Percentiles rank a stretch among this genome's conserved stretches.
Conservation (phyloP, 2,797 vertebrate species). For the Hipposideros larvatus region DNA sequence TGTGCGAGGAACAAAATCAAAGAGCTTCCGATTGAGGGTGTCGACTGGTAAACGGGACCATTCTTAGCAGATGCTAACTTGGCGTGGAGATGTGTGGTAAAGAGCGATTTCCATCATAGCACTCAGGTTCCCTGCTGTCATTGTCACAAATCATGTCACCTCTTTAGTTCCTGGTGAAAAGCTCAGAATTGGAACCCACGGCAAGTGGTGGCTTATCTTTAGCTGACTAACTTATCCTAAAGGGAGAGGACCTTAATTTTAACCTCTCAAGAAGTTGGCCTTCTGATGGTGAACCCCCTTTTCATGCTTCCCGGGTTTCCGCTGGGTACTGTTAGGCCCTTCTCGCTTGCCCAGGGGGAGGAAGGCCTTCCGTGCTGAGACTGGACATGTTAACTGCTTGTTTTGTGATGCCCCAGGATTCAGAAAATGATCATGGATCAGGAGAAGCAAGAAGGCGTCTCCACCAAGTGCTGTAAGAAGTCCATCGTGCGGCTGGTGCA, state of each 20-base stretch:
- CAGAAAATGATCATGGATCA: constrained; percentile 96
- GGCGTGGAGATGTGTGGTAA: background rate
- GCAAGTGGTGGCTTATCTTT: background rate
- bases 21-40: background rate
- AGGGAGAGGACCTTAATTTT: background rate
- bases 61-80: background rate
- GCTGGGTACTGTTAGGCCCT: background rate
- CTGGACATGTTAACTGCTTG: background rate
- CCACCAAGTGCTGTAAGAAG: constrained; percentile 97
- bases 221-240: background rate
- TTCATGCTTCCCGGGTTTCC: background rate
- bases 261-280: background rate
- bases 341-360: background rate
- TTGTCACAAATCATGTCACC: accelerated
- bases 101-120: background rate
- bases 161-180: background rate
- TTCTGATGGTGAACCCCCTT: background rate
- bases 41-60: accelerated
- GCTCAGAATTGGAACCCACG: background rate
- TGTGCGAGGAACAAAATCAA: background rate
- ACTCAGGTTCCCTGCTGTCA: accelerated
- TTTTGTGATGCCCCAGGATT: constrained; percentile 89
- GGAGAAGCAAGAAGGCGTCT: constrained; percentile 94
- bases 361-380: background rate
- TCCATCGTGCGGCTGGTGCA: constrained; percentile 94